Conservation (phyloP, 2,113 vertebrate genomes). For the Platysternon megacephalum region DNA sequence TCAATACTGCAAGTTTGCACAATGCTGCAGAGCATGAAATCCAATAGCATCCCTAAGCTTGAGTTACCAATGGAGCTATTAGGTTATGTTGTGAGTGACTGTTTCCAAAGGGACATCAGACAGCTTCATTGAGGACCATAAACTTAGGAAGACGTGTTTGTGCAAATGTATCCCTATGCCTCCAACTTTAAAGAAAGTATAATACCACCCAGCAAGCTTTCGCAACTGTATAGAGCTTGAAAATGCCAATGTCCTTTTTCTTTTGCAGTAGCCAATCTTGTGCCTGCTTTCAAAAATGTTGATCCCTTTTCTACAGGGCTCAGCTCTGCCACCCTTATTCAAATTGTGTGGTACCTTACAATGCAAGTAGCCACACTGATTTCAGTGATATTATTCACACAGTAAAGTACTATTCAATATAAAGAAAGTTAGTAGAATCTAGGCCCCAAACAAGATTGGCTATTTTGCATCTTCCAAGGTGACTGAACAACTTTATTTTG, state of each 20-base stretch:
- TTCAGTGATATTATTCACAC: not conserved
- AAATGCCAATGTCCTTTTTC: not conserved
- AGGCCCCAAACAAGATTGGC: not conserved
- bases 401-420: not conserved
- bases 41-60: not conserved
- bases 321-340: not conserved
- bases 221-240: not conserved
- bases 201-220: not conserved
- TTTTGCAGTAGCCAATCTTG: not conserved
- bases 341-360: not conserved
- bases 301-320: not conserved
- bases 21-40: not conserved
- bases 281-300: not conserved
- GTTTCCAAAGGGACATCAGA: not conserved
- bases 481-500: conserved; percentile 6
- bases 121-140: not conserved
- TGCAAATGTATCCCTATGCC: not conserved
- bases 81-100: not conserved
- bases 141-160: not conserved
- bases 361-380: not conserved
- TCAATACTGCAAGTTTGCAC: not conserved
- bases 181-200: not conserved
- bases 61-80: not conserved
- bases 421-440: not conserved
- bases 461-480: not conserved